These are phyloP conservation scores for Fregata magnificens DNA, from an alignment of 2,113 vertebrate species.

Conservation along the genomic window DNA sequence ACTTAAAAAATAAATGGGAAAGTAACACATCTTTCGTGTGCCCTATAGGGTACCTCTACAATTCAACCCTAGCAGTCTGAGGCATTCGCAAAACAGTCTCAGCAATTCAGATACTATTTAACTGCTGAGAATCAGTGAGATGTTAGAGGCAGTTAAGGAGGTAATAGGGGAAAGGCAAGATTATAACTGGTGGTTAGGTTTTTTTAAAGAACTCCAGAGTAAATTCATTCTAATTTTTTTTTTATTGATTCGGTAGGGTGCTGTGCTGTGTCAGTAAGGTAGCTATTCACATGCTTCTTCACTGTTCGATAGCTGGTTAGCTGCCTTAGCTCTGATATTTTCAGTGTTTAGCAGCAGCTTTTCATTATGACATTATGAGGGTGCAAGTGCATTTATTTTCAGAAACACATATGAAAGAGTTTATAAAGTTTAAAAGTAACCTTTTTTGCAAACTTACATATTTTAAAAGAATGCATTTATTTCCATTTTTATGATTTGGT, in stretches of 20 bases:
- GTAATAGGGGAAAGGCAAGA: background rate
- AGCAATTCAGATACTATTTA: background rate
- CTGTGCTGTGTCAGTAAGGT: background rate
- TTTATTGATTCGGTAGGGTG: background rate
- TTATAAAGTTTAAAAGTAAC: background rate
- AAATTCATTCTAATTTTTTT: conserved; percentile 6
- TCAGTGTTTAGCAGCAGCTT: background rate
- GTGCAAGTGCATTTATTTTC: background rate
- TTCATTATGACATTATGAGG: background rate
- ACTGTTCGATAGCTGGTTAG: background rate
- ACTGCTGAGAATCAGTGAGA: background rate
- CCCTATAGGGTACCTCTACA: background rate
- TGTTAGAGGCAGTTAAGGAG: background rate
- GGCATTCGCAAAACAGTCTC: background rate
- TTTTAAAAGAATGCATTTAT: background rate
- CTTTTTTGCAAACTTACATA: background rate
- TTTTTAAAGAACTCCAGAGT: conserved; percentile 18
- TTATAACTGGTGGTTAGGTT: background rate
- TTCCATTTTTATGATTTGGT: background rate
- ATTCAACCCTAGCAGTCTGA: background rate
- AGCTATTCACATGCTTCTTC: background rate
- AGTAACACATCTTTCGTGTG: background rate
- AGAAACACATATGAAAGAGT: background rate
- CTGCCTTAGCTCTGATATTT: background rate
- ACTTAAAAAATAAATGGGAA: background rate